Evolutionary conservation across 2,888 invertebrate species (phyloP), one percentile per base, ranked within the genome.

Genomic region (Volucella inanis): DNA sequence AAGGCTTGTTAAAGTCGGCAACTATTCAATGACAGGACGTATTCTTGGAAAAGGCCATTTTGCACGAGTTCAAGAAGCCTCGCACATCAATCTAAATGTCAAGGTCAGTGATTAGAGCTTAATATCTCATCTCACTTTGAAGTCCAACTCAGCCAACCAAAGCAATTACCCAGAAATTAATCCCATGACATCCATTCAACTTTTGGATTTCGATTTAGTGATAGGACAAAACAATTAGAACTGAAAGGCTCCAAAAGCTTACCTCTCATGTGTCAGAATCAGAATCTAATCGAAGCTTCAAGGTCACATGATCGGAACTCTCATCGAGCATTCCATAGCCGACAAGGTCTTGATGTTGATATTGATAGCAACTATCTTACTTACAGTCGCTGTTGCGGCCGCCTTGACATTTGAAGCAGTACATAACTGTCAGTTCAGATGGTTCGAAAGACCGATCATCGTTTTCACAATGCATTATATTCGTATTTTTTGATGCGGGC

Each of bases 1-100:
- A 82, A 91, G 93, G 91, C 92, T 94, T 87, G 93, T 93, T 89
- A 93, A 93, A 91, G 93, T 96, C 88, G 96, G 96, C 75, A 95
- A 94, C 90, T 96, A 96, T 92, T 93, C 94, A 89, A 94, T 96
- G 94, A 95, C 95, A 75, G 95, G 95, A 79, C 94, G 93, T 88
- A 93, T 94, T 77, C 93, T 96, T 76, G 96, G 96, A 55, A 96
- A 95, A 91, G 96, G 96, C 83, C 96, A 95, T 91, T 96, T 96
- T 90, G 96, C 96, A 22, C 93, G 94, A 88, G 96, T 96, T 59
- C 95, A 95, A 90, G 95, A 96, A 90, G 96, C 95, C 12, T 93
- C 94, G 43, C 96, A 96, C 90, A 93, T 93, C 85, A 91, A 95
- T 72, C 94, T 96, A 67, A 94, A 94, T 88, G 93, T 94, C 89